Evolutionary conservation across 2,797 vertebrate genomes (phyloP), one percentile per base, ranked within the genome.

Genomic region (Nothura maculosa): DNA sequence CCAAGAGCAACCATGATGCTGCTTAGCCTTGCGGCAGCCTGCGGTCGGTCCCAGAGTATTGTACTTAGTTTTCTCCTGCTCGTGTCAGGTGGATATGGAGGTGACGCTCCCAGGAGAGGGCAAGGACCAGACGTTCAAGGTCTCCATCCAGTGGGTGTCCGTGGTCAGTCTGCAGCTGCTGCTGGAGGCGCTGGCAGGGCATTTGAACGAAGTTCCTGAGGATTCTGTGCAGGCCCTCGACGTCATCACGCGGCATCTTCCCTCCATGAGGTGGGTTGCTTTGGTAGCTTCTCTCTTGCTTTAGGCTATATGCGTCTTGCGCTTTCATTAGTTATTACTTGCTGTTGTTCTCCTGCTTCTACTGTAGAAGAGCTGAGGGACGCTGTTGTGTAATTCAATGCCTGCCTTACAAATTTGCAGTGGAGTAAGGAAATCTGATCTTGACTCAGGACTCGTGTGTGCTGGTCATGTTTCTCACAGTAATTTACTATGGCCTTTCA

Each of bases 51-150:
- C 68, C 25, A 58, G 73, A 79, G 72, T 25, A 36, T 45, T 72
- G 16, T 90, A 52, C 34, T 83, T 57, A 6, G 38, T 66, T 84
- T 58, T 91, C 5, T 75, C 81, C 58, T 86, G 67, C 32, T 58
- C 79, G 36, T 70, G 50, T 89, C 85, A 99, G 99, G 99, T 99
- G 98, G 99, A 99, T 87, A 98, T 99, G 98, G 99, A 99, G 97
- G 99, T 99, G 96, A 99, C 99, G 0, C 98, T 99, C 89, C 99
- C 99, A 30, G 99, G 99, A 10, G 99, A 99, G 96, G 99, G 99
- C 78, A 99, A 99, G 96, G 99, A 99, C 95, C 99, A 99, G 98
- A 99, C 99, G 1, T 99, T 99, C 91, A 99, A 99, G 97, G 99
- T 99, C 83, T 99, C 99, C 61, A 98, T 99, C 97, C 99, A 99